phyloP scores from a whole-genome alignment of 2,113 vertebrate genomes.

The Trematocara zebra region DNA sequence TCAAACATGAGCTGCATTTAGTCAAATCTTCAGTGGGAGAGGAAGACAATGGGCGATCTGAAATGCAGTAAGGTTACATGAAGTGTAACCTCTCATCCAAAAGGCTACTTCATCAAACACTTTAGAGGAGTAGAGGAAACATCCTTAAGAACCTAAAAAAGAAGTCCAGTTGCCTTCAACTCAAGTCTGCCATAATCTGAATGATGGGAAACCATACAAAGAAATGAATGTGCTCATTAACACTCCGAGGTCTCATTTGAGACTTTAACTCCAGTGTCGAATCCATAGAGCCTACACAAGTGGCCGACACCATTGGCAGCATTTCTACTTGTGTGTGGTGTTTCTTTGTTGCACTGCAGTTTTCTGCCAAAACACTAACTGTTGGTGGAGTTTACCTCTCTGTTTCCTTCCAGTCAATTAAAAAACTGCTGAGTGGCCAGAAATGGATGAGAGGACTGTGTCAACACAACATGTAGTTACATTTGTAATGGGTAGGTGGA shows the following conservation, averaged over 20 bases:
- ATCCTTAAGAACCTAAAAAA: background rate
- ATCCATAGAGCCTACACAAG: background rate
- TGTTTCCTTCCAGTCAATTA: background rate
- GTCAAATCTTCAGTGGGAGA: background rate
- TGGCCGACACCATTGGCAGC: background rate
- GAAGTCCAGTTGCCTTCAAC: background rate
- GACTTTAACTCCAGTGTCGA: background rate
- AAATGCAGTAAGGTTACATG: background rate
- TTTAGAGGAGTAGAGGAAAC: background rate
- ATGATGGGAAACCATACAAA: background rate
- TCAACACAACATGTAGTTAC: background rate
- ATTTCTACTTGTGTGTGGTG: background rate
- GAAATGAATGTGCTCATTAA: background rate
- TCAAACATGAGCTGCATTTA: background rate
- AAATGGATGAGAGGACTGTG: background rate
- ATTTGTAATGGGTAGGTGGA: background rate
- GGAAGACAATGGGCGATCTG: background rate
- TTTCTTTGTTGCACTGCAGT: background rate
- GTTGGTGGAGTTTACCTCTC: background rate
- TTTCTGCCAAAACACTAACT: background rate
- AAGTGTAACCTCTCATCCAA: background rate
- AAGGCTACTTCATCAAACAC: background rate
- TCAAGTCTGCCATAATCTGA: background rate
- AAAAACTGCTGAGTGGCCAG: background rate
- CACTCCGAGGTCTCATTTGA: background rate